A percentile compares a stretch with the other conserved stretches of the same genome.
These are phyloP conservation scores for Lepus americanus DNA, from an alignment of 2,113 vertebrate genomes.

Conservation along the genomic window DNA sequence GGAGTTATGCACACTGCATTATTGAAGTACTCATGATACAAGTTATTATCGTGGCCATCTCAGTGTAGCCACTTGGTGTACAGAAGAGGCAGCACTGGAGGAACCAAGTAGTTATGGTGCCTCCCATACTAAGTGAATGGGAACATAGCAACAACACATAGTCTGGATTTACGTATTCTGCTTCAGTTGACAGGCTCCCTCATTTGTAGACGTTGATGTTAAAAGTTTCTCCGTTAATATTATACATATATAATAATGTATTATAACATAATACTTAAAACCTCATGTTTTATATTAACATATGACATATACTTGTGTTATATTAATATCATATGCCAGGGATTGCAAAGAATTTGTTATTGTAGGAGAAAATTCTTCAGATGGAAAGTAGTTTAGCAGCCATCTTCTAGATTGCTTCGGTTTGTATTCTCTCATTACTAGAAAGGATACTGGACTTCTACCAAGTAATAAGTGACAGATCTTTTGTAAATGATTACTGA, in stretches of 20 bases:
- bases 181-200: not conserved
- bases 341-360: not conserved
- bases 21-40: constrained; percentile 12
- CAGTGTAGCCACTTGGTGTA: rapidly evolving
- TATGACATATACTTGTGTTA: not conserved
- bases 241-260: not conserved
- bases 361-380: not conserved
- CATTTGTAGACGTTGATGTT: not conserved
- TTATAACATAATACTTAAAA: not conserved
- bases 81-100: not conserved
- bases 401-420: not conserved
- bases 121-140: not conserved
- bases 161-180: not conserved
- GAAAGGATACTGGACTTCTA: not conserved
- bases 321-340: not conserved
- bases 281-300: not conserved
- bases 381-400: not conserved
- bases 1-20: constrained; percentile 19
- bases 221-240: not conserved
- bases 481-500: not conserved
- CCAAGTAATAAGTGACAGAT: not conserved
- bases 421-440: not conserved
- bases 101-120: not conserved
- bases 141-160: not conserved
- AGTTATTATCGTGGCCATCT: not conserved